Conservation (phyloP, 2,797 vertebrate genomes). For the Poecilia wingei region DNA sequence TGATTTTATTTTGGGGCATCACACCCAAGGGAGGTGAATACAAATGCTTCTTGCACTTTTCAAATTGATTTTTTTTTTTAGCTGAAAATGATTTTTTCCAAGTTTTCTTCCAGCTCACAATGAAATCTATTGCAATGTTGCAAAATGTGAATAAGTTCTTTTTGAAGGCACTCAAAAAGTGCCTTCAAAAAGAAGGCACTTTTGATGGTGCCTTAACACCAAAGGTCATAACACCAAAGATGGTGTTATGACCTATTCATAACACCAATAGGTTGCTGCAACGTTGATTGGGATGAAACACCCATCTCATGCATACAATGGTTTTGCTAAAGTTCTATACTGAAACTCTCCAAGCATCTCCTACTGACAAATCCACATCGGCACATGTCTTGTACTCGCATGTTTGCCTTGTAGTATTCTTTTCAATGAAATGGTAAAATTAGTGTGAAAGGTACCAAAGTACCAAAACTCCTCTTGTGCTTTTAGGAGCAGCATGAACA, state of each 20-base stretch:
- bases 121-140: background rate
- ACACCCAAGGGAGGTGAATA: background rate
- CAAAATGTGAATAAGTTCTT: background rate
- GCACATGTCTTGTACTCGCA: background rate
- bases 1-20: background rate
- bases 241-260: too few species aligned
- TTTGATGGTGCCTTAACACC: too few species aligned
- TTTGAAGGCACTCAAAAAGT: background rate
- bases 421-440: constrained; percentile 21
- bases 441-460: constrained; percentile 15
- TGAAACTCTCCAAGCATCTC: background rate
- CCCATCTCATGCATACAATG: background rate
- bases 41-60: background rate
- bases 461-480: constrained; percentile 21
- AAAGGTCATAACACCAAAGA: too few species aligned
- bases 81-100: background rate
- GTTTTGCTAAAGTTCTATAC: background rate
- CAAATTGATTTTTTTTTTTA: background rate
- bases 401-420: background rate
- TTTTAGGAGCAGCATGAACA: constrained; percentile 32
- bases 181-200: too few species aligned
- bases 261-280: background rate
- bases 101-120: background rate
- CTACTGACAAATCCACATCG: background rate
- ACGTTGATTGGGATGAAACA: background rate